Conservation (phyloP, 2,797 vertebrate species). For the Tarsius wallacei region DNA sequence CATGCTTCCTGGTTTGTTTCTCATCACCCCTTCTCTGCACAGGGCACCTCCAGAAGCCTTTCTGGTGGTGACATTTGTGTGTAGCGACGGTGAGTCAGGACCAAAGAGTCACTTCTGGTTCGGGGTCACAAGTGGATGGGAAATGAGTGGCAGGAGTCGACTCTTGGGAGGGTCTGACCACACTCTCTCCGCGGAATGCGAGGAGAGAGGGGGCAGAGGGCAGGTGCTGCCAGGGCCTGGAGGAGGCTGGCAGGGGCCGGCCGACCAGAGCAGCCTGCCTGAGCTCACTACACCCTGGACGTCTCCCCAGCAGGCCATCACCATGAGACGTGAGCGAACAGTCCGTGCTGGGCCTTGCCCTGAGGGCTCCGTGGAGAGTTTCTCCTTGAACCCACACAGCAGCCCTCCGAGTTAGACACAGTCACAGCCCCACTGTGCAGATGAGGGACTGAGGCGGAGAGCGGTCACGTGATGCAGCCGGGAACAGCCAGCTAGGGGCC, state of each 20-base stretch:
- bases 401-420: background rate
- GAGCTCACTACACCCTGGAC: accelerated
- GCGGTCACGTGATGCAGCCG: background rate
- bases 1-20: background rate
- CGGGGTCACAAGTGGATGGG: background rate
- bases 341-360: background rate
- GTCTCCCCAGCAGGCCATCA: background rate
- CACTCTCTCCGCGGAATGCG: no score
- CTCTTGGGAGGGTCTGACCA: background rate
- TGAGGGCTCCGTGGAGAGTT: background rate
- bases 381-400: background rate
- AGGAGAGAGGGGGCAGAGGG: background rate
- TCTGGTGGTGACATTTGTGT: background rate
- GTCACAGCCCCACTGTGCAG: background rate
- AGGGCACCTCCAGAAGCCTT: background rate
- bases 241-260: background rate
- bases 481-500: background rate
- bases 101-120: background rate
- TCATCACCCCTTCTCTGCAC: background rate
- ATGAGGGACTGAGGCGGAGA: background rate
- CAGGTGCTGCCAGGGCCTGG: background rate
- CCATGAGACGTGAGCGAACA: background rate
- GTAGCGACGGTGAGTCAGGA: background rate
- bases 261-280: background rate
- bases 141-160: background rate